Evolutionary conservation across 2,113 vertebrate species (phyloP).

Genomic region (Australoheros scitulus): DNA sequence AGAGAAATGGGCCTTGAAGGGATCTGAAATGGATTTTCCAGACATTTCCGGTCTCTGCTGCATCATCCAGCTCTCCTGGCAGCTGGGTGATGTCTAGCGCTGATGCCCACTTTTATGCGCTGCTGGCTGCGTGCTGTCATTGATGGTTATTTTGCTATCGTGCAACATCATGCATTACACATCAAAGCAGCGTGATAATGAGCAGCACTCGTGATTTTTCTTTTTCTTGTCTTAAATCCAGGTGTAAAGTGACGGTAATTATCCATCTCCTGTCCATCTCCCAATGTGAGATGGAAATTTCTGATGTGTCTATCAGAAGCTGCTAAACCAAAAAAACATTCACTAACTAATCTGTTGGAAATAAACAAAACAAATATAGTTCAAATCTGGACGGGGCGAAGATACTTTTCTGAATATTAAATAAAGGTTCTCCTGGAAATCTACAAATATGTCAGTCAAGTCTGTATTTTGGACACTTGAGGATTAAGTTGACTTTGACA

Average conservation of each 20-base stretch:
- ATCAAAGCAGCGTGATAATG: constrained; percentile 29
- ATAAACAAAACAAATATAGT: neutral
- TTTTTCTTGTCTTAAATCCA: constrained; percentile 5
- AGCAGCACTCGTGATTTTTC: neutral
- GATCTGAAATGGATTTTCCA: neutral
- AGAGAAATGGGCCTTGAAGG: neutral
- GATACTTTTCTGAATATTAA: neutral
- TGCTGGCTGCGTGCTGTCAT: constrained; percentile 5
- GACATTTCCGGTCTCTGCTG: neutral
- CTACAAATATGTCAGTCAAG: neutral
- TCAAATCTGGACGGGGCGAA: neutral
- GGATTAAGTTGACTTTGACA: neutral
- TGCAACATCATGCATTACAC: constrained; percentile 23
- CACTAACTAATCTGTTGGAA: neutral
- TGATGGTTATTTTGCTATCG: constrained; percentile 9
- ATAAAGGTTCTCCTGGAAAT: neutral
- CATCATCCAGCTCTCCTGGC: constrained; percentile 18
- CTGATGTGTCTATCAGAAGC: neutral
- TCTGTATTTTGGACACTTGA: neutral
- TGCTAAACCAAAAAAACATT: neutral
- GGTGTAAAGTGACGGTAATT: neutral
- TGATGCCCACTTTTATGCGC: constrained; percentile 22
- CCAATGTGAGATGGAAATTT: neutral
- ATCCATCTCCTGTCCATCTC: neutral
- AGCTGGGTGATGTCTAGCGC: constrained; percentile 28